Evolutionary conservation across 2,113 vertebrate species (phyloP).

Genomic region (Mobula birostris): DNA sequence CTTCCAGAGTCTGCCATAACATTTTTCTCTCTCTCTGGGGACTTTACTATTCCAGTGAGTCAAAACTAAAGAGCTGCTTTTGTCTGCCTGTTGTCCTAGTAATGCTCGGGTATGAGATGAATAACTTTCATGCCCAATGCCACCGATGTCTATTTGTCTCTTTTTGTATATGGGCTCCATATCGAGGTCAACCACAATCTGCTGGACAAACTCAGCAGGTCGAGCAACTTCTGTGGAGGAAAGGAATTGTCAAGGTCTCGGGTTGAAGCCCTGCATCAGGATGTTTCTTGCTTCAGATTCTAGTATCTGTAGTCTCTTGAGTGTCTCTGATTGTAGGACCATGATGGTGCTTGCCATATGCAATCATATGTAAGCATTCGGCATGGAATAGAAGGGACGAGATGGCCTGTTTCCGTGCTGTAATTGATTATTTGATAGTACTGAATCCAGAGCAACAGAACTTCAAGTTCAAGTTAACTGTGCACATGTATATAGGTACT

Average conservation of each 20-base stretch:
- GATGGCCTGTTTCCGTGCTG: too few relatives aligned
- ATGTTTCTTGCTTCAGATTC: too few relatives aligned
- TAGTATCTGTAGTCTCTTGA: too few relatives aligned
- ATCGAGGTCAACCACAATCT: neutral
- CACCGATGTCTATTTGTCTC: neutral
- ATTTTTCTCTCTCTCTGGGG: neutral
- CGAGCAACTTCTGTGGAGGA: too few relatives aligned
- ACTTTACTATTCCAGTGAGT: neutral
- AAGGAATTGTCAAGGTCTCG: too few relatives aligned
- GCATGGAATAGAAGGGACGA: too few relatives aligned
- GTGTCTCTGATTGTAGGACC: neutral
- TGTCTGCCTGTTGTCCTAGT: neutral
- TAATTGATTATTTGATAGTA: too few relatives aligned
- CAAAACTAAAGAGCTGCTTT: neutral
- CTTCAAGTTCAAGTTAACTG: too few relatives aligned
- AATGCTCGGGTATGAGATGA: neutral
- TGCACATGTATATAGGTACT: too few relatives aligned
- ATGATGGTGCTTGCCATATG: neutral
- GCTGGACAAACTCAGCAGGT: too few relatives aligned
- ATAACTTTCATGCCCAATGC: neutral
- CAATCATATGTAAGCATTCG: neutral
- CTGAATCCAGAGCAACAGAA: neutral
- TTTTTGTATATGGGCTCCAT: neutral
- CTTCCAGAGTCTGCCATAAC: too few relatives aligned
- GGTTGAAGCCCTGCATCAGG: too few relatives aligned